Percentiles rank a stretch among this genome's conserved stretches.
These are phyloP conservation scores for Microplitis demolitor DNA, from an alignment of 1,140 invertebrate species.

Conservation along the genomic window DNA sequence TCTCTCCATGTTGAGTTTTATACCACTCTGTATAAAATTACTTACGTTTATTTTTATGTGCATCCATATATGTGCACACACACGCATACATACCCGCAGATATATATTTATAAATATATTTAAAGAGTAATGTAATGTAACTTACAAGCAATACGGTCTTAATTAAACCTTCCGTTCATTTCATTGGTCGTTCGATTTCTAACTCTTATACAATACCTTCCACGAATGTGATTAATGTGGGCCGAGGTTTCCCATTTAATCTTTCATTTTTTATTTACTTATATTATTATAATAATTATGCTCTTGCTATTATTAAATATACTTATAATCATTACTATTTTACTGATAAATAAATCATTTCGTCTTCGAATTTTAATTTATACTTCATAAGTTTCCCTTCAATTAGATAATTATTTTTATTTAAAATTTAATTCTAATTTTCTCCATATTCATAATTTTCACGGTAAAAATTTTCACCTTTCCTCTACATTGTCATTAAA, in stretches of 20 bases:
- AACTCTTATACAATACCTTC: slow-evolving; percentile 11
- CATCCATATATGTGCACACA: background rate
- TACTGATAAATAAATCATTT: too few species aligned
- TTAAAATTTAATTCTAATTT: too few species aligned
- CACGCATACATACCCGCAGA: background rate
- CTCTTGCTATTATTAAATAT: too few species aligned
- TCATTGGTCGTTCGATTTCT: slow-evolving; percentile 1
- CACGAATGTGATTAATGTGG: slow-evolving; percentile 5
- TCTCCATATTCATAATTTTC: too few species aligned
- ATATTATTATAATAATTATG: too few species aligned
- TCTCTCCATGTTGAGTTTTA: background rate
- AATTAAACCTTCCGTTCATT: slow-evolving; percentile 11
- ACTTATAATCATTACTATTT: too few species aligned
- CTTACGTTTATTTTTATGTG: background rate
- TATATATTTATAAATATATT: background rate
- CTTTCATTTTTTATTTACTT: background rate
- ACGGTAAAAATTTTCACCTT: too few species aligned
- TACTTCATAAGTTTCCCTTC: too few species aligned
- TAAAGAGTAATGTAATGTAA: background rate
- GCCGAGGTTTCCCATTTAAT: slow-evolving; percentile 4
- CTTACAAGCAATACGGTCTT: background rate
- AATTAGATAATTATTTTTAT: too few species aligned
- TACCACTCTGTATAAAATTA: too few species aligned
- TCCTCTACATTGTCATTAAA: too few species aligned
- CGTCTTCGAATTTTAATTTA: too few species aligned